A percentile compares a stretch with the other conserved stretches of the same genome.
phyloP scores from a whole-genome alignment of 2,113 vertebrate species.

The Onychostoma macrolepis region DNA sequence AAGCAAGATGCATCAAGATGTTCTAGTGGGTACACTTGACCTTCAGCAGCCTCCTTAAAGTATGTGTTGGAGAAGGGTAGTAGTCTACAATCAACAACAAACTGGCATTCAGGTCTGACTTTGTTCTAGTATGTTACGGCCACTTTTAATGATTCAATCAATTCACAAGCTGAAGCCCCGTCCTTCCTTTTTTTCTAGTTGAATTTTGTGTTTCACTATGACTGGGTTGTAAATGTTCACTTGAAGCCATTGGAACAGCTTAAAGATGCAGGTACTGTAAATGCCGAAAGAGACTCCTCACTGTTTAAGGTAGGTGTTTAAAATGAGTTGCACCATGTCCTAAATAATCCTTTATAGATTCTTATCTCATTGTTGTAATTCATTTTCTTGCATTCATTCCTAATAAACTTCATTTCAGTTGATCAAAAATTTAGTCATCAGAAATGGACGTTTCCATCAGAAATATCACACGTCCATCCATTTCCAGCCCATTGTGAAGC shows the following conservation, averaged over 20 bases:
- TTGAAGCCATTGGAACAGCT: slow-evolving; percentile 31
- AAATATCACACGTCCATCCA: background rate
- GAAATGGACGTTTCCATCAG: background rate
- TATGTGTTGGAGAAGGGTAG: background rate
- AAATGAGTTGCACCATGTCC: slow-evolving; percentile 29
- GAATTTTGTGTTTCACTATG: background rate
- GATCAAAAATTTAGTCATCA: background rate
- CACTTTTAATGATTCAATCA: background rate
- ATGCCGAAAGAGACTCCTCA: slow-evolving; percentile 30
- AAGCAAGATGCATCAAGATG: background rate
- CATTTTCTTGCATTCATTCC: background rate
- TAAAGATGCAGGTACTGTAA: slow-evolving; percentile 32
- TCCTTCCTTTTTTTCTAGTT: background rate
- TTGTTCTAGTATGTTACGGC: background rate
- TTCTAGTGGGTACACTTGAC: background rate
- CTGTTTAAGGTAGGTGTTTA: slow-evolving; percentile 53
- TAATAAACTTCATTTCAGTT: background rate
- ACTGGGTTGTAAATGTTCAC: background rate
- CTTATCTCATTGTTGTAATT: background rate
- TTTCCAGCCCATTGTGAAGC: background rate
- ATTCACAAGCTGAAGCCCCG: background rate
- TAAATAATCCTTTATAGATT: background rate
- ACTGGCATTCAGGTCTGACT: background rate
- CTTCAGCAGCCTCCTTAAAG: slow-evolving; percentile 9
- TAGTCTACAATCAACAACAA: background rate